A percentile compares a stretch with the other conserved stretches of the same genome.
Evolutionary conservation across 2,113 vertebrate genomes (phyloP).

Genomic region (Platanista minor): DNA sequence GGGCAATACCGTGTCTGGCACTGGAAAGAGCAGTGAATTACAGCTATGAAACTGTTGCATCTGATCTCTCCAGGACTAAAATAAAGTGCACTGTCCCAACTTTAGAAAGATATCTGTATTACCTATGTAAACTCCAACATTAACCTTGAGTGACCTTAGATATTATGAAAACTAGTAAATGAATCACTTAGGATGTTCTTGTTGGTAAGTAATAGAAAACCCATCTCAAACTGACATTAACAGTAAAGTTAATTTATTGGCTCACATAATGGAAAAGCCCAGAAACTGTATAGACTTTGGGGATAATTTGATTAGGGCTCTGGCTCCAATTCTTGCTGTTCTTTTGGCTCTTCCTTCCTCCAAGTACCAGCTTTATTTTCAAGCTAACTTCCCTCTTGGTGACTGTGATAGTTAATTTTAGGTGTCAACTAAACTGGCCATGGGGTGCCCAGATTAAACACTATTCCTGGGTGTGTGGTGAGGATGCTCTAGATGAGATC

Average conservation of each 20-base stretch:
- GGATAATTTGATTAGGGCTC: neutral
- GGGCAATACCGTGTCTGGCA: neutral
- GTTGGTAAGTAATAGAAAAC: neutral
- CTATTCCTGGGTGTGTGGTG: neutral
- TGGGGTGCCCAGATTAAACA: neutral
- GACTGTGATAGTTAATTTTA: neutral
- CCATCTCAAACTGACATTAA: neutral
- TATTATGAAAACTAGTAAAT: neutral
- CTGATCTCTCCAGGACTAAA: neutral
- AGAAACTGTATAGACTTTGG: neutral
- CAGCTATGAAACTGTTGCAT: neutral
- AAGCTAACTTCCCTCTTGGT: neutral
- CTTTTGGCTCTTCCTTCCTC: neutral
- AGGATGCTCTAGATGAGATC: neutral
- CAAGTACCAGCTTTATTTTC: constrained; percentile 3
- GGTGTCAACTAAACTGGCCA: neutral
- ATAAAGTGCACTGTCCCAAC: neutral
- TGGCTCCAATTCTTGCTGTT: neutral
- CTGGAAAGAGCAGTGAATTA: neutral
- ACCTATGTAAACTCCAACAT: neutral
- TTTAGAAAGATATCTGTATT: neutral
- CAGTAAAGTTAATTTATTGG: neutral
- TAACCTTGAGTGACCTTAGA: neutral
- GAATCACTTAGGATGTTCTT: neutral
- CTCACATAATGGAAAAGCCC: neutral